These are phyloP conservation scores for Rhinatrema bivittatum DNA, from an alignment of 2,797 vertebrate species.

Conservation along the genomic window DNA sequence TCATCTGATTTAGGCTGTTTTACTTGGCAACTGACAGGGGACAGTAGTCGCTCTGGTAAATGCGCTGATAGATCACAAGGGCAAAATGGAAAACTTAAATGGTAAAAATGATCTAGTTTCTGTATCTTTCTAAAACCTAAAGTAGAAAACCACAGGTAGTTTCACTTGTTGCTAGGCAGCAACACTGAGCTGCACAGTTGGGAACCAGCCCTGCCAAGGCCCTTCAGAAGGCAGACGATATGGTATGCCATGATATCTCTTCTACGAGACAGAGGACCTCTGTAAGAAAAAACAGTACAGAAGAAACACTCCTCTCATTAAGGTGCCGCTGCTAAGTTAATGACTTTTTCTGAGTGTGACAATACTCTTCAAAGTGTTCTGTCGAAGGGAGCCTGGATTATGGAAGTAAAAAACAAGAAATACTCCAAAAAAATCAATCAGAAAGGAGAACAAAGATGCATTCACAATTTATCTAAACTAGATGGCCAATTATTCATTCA, in stretches of 20 bases:
- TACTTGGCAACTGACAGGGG: not conserved
- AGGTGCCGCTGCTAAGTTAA: not conserved
- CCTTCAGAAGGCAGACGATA: no score
- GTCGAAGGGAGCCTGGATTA: no score
- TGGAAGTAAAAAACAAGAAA: no score
- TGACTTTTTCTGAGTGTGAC: not conserved
- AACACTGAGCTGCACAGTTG: not conserved
- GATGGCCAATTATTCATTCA: no score
- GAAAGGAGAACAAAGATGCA: no score
- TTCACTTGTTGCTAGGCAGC: not conserved
- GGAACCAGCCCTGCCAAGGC: not conserved
- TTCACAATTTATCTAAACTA: no score
- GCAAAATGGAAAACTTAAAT: not conserved
- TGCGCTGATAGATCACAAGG: not conserved
- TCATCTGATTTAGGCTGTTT: no score
- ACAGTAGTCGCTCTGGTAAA: not conserved
- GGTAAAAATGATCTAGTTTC: not conserved
- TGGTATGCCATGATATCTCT: not conserved
- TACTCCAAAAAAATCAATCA: no score
- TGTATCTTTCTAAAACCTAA: fast-evolving
- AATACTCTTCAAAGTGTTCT: not conserved
- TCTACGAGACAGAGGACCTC: not conserved
- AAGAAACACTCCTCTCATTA: not conserved
- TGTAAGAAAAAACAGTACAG: not conserved
- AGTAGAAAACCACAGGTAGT: fast-evolving